phyloP scores from a whole-genome alignment of 1,140 invertebrate species.

The Bombyx mandarina region DNA sequence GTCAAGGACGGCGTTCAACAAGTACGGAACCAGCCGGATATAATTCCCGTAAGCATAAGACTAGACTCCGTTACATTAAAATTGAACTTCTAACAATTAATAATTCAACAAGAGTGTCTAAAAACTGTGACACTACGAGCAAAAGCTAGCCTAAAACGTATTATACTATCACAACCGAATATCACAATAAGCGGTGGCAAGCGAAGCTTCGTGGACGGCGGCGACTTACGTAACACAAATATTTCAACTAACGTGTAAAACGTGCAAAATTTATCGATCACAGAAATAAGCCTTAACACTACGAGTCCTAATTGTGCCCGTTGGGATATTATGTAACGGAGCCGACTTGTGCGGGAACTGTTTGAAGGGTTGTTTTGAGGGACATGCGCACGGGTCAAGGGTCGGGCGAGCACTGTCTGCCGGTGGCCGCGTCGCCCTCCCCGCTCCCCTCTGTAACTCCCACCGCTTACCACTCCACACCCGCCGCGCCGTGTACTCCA shows the following conservation, averaged over 20 bases:
- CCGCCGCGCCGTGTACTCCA: constrained; percentile 5
- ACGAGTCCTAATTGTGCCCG: constrained; percentile 43
- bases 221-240: constrained; percentile 63
- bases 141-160: constrained; percentile 58
- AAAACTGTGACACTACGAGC: constrained; percentile 38
- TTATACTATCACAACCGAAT: constrained; percentile 62
- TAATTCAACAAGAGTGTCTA: constrained; percentile 7
- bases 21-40: constrained; percentile 23
- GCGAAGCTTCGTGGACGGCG: constrained; percentile 67
- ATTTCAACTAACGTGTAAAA: constrained; percentile 52
- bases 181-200: constrained; percentile 68
- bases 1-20: constrained; percentile 27
- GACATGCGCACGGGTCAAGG: constrained; percentile 59
- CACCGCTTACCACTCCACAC: constrained; percentile 14
- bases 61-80: constrained; percentile 32
- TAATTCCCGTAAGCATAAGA: constrained; percentile 15
- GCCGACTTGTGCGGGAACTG: constrained; percentile 45
- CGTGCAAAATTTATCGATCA: constrained; percentile 63
- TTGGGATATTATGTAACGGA: constrained; percentile 56
- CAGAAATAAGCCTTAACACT: constrained; percentile 67
- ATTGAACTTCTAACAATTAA: constrained; percentile 12
- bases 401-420: constrained; percentile 62
- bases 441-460: constrained; percentile 17
- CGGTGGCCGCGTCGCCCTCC: constrained; percentile 14
- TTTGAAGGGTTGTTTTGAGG: constrained; percentile 32